phyloP scores from a whole-genome alignment of 2,797 vertebrate species.

The Aulostomus chinensis region DNA sequence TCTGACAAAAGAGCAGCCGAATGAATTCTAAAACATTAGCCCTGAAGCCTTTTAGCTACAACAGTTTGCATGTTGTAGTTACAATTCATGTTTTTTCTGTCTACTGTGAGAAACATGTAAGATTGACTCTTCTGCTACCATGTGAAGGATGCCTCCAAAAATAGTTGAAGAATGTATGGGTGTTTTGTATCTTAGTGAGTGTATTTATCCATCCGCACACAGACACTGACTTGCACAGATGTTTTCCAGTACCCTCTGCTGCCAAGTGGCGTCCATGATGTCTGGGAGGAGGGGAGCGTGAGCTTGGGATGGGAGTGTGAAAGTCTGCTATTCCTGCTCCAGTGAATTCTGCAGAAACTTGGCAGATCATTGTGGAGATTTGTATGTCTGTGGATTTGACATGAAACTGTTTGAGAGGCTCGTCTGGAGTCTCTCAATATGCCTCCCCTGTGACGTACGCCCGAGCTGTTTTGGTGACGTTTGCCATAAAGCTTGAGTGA shows the following conservation, averaged over 20 bases:
- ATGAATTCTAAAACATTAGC: slow-evolving; percentile 31
- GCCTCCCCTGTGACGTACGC: slow-evolving; percentile 36
- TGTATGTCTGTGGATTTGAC: slow-evolving; percentile 71
- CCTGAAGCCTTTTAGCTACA: slow-evolving; percentile 28
- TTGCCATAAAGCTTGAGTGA: slow-evolving; percentile 47
- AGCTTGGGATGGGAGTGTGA: slow-evolving; percentile 50
- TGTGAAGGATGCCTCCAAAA: slow-evolving; percentile 26
- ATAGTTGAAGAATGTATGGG: no score
- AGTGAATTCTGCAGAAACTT: slow-evolving; percentile 68
- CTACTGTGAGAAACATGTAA: slow-evolving; percentile 5
- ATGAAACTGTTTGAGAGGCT: slow-evolving; percentile 65
- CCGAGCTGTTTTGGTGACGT: slow-evolving; percentile 53
- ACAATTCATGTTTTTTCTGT: slow-evolving; percentile 40
- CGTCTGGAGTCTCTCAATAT: slow-evolving; percentile 62
- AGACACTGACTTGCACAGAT: slow-evolving; percentile 55
- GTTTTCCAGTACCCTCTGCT: slow-evolving; percentile 68
- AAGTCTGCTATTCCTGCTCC: slow-evolving; percentile 67
- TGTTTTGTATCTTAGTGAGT: slow-evolving; percentile 44
- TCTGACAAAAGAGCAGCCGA: slow-evolving; percentile 28
- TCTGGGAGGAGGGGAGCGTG: slow-evolving; percentile 30
- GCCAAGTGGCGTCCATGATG: slow-evolving; percentile 56
- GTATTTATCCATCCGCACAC: slow-evolving; percentile 38
- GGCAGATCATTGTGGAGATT: slow-evolving; percentile 73
- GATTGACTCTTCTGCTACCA: slow-evolving; percentile 29
- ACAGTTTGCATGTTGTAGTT: slow-evolving; percentile 26